Evolutionary conservation across 1,140 invertebrate species (phyloP), one percentile per base, ranked within the genome.

Genomic region (Drusus annulatus): DNA sequence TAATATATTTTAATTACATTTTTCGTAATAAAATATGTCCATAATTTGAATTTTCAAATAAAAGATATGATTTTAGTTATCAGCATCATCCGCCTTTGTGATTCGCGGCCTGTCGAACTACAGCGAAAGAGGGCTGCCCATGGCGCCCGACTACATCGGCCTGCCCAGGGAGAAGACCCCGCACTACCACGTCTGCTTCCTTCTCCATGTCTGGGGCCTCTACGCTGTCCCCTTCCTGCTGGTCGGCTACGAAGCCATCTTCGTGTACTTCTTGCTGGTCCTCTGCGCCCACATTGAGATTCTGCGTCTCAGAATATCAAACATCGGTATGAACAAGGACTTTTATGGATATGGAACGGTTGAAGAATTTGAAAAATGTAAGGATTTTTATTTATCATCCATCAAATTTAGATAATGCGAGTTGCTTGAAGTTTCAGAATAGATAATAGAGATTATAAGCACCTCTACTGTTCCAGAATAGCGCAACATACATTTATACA

Each of bases 281-380:
- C 36, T 78, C 6, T 81, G 80, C 17, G 69, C 76, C 10, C 16
- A 75, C 4, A 79, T 79, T 17, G 80, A 81, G 52, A 69, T 81
- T 16, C 17, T 81, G 23, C 15, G 36, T 21, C 0, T 31, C 3
- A 78, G 15, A 68, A 6, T 81, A 13, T 19, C 10, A 21, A n/a
- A 7, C 3, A 73, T 81, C 17, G 76, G 76, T 3, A 58, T 15
- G 60, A 71, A 2, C 4, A n/a, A 25, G 17, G 36, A 80, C 13
- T 75, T 50, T 80, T 51, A 52, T 19, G 31, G 19, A 13, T n/a
- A 54, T 17, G 51, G 16, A 13, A 62, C 19, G 13, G 13, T 7
- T 23, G 54, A 62, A 50, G 19, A 56, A 62, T 62, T n/a, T 23
- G 21, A 62, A 21, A 62, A 7, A 25, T 21, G 21, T 62, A 21